Evolutionary conservation across 2,113 vertebrate genomes (phyloP), one percentile per base, ranked within the genome.

Genomic region (Corythoichthys intestinalis): DNA sequence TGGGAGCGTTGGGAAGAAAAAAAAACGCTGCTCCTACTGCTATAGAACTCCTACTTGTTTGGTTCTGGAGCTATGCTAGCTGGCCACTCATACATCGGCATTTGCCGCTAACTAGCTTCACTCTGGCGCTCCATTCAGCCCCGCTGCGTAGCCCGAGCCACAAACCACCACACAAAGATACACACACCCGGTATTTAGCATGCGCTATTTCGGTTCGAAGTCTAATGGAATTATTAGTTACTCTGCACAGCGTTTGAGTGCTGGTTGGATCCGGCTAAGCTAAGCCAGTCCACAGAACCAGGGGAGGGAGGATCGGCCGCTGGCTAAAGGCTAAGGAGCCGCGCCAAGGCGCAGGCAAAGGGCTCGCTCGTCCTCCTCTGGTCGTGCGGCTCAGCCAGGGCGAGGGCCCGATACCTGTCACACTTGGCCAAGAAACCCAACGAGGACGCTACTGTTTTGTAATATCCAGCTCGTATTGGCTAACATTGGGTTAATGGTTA

Each of bases 31-130:
- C 79, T 79, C 65, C 84, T 83, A 83, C 83, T 87, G 87, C 87
- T 88, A 86, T 84, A 86, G 84, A 85, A 88, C 82, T 90, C 82
- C 83, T 84, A 88, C 85, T 88, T 87, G 83, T 89, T 87, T 84
- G 87, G 87, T 78, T 88, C 79, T 80, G 76, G 78, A 83, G 88
- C 90, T 88, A 83, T 84, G 88, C 88, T 89, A 85, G 84, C 85
- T 89, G 85, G 75, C 63, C 89, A 84, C 83, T 84, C 89, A 88
- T 90, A 91, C 87, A 91, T 91, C 88, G 88, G 88, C 88, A 91
- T 91, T 89, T 88, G 79, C 82, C 72, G 86, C 84, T 88, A 83
- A 84, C 85, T 84, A 86, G 83, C 80, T 69, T 47, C 76, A 67
- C 69, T 70, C 63, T 66, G 44, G 74, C 67, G 65, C 76, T 70